These are phyloP conservation scores for Elanoides forficatus DNA, from an alignment of 2,113 vertebrate species.

Conservation along the genomic window DNA sequence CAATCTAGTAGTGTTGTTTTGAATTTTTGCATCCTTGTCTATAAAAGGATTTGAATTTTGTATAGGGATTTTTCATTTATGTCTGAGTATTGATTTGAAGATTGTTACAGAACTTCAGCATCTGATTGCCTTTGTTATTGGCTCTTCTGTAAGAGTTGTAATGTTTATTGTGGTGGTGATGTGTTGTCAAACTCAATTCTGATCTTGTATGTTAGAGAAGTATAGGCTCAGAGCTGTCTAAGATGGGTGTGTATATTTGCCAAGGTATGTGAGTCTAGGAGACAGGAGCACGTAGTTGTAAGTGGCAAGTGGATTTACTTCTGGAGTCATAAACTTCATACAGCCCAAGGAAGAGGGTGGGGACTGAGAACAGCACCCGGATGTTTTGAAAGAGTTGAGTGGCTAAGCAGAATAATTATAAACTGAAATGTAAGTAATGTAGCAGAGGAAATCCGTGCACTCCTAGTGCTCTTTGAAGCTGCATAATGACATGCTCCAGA, in stretches of 20 bases:
- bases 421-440: background rate
- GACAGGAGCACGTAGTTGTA: background rate
- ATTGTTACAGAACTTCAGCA: background rate
- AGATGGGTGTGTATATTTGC: background rate
- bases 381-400: background rate
- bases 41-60: background rate
- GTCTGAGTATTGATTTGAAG: background rate
- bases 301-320: background rate
- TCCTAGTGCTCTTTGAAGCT: background rate
- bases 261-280: background rate
- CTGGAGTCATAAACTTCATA: background rate
- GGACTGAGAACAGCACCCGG: background rate
- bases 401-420: background rate
- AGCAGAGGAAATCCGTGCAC: background rate
- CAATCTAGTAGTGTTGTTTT: fast-evolving
- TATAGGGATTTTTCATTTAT: background rate
- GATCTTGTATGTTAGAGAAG: background rate
- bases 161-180: background rate
- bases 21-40: background rate
- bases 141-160: background rate
- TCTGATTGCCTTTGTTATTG: background rate
- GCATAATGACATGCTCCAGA: background rate
- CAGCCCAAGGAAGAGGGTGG: background rate
- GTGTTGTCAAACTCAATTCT: background rate
- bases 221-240: background rate